Percentiles rank a stretch among this genome's conserved stretches.
phyloP scores from a whole-genome alignment of 2,888 invertebrate species.

The Bellardia pandia region DNA sequence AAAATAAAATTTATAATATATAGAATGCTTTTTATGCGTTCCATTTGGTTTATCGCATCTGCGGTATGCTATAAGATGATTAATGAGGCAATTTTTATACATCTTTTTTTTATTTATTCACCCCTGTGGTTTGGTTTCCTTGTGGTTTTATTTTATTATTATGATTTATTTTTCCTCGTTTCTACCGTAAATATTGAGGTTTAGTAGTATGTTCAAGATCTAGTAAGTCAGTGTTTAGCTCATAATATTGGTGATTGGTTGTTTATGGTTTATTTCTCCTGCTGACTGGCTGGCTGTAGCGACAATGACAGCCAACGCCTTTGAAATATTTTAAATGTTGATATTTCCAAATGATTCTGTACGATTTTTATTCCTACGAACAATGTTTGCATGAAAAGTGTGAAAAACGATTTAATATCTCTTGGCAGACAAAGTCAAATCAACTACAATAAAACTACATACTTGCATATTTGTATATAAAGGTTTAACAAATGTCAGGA shows the following conservation, averaged over 20 bases:
- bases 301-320: conserved; percentile 68
- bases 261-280: conserved; percentile 23
- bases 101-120: conserved; percentile 62
- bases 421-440: conserved; percentile 64
- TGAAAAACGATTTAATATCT: conserved; percentile 69
- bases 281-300: conserved; percentile 42
- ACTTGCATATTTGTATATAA: not conserved
- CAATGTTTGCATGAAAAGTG: conserved; percentile 51
- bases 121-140: conserved; percentile 9
- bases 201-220: not conserved
- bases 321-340: conserved; percentile 59
- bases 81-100: conserved; percentile 81
- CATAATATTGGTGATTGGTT: conserved; percentile 29
- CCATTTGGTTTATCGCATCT: conserved; percentile 55
- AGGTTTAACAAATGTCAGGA: conserved; percentile 36
- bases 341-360: conserved; percentile 53
- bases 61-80: conserved; percentile 77
- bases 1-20: conserved; percentile 5
- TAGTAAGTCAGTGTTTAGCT: conserved; percentile 7
- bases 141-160: conserved; percentile 33
- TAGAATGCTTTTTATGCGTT: conserved; percentile 20
- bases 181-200: conserved; percentile 29
- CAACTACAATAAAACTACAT: conserved; percentile 22
- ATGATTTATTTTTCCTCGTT: conserved; percentile 27
- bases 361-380: conserved; percentile 11